phyloP scores from a whole-genome alignment of 2,888 invertebrate genomes.

The Deilephila elpenor region DNA sequence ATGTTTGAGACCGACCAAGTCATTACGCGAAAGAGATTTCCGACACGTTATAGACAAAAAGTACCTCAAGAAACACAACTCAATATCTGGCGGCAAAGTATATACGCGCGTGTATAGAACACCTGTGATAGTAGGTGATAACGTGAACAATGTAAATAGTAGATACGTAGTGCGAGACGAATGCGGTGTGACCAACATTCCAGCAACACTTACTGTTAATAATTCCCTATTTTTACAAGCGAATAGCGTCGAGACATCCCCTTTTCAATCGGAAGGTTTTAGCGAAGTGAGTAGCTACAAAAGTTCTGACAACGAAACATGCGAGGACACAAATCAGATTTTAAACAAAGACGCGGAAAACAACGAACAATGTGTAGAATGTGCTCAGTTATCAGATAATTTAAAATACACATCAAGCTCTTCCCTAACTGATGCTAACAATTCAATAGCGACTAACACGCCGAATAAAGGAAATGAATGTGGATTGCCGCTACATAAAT shows the following conservation, averaged over 20 bases:
- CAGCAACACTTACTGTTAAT: slow-evolving; percentile 70
- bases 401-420: slow-evolving; percentile 54
- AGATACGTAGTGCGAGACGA: slow-evolving; percentile 61
- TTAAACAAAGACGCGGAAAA: slow-evolving; percentile 45
- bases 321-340: slow-evolving; percentile 58
- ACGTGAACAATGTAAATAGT: slow-evolving; percentile 48
- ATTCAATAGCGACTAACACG: slow-evolving; percentile 50
- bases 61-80: slow-evolving; percentile 71
- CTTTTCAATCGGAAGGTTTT: slow-evolving; percentile 68
- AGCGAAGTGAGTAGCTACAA: slow-evolving; percentile 82
- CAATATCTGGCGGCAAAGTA: slow-evolving; percentile 74
- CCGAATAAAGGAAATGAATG: slow-evolving; percentile 59
- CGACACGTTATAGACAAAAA: slow-evolving; percentile 69
- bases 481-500: slow-evolving; percentile 65
- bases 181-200: slow-evolving; percentile 73
- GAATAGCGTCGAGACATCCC: slow-evolving; percentile 70
- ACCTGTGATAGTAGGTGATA: slow-evolving; percentile 51
- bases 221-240: slow-evolving; percentile 61
- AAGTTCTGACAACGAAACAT: slow-evolving; percentile 81
- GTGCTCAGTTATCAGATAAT: slow-evolving; percentile 42
- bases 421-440: slow-evolving; percentile 57
- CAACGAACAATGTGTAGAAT: slow-evolving; percentile 17
- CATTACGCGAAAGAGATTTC: slow-evolving; percentile 72
- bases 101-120: slow-evolving; percentile 74
- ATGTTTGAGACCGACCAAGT: slow-evolving; percentile 63